Evolutionary conservation across 2,113 vertebrate species (phyloP), one percentile per base, ranked within the genome.

Genomic region (Labeo rohita): DNA sequence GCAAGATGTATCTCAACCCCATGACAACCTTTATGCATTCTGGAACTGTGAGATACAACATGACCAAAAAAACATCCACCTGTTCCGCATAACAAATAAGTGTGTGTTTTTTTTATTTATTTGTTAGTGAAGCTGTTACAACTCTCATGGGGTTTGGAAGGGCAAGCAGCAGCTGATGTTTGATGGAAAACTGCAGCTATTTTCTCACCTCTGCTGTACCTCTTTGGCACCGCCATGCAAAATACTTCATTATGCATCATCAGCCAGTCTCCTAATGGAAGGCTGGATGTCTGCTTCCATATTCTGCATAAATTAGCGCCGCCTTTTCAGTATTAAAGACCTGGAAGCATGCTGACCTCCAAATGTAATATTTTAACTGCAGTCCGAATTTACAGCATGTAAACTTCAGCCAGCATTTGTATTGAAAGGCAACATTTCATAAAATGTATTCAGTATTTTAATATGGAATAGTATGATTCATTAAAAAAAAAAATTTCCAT

Each of bases 221-320:
- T 84, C 70, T 84, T 86, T 87, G 73, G 52, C 77, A 80, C 34
- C n/a, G 56, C 36, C 70, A 72, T 83, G 80, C 52, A 84, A 85
- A 77, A 13, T 28, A 63, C 45, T 91, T 86, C 68, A 90, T 90
- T 91, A 88, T 83, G 72, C 80, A 83, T 61, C 84, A 78, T 84
- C 77, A 83, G 79, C 85, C 68, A 84, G 74, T 72, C 65, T 83
- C 66, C 87, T 87, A 90, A 88, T 86, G 86, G 75, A 87, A 65
- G 34, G 18, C 54, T 45, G 72, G 59, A 86, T 61, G 18, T 21
- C 75, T 87, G 1, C 70, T 16, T 18, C 39, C 16, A 66, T 54
- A 74, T 56, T 5, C 59, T 61, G 59, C 84, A 86, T 89, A 89
- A 47, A 90, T 90, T 89, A 88, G 74, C 83, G 15, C 54, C 34